phyloP scores from a whole-genome alignment of 2,797 vertebrate genomes.

The Pteropus rufus region DNA sequence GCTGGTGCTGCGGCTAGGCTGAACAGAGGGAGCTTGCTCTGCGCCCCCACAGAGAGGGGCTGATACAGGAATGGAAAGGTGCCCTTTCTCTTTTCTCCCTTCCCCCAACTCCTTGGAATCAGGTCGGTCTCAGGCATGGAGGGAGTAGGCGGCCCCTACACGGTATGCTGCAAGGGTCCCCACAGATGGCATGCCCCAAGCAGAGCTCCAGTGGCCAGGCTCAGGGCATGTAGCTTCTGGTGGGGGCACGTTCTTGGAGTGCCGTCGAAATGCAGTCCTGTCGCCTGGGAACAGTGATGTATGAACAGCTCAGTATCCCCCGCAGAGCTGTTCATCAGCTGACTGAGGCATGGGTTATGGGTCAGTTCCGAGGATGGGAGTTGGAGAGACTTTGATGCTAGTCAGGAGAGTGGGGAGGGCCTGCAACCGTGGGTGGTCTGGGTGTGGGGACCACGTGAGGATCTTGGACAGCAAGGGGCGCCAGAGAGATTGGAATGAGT shows the following conservation, averaged over 20 bases:
- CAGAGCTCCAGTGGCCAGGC: not conserved
- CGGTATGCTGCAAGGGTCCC: not conserved
- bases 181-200: fast-evolving
- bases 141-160: not conserved
- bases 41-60: not conserved
- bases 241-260: not conserved
- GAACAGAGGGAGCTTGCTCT: not conserved
- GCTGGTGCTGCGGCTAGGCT: slow-evolving; percentile 56
- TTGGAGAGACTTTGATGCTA: not conserved
- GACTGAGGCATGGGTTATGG: not conserved
- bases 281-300: not conserved
- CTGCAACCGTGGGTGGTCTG: not conserved
- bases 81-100: not conserved
- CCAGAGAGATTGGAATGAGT: not conserved
- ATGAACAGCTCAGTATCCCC: not conserved
- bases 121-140: not conserved
- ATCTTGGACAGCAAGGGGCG: not conserved
- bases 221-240: fast-evolving
- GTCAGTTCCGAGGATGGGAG: not conserved
- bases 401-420: not conserved
- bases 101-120: not conserved
- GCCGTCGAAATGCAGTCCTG: not conserved
- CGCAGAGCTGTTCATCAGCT: not conserved
- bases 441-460: not conserved
- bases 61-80: not conserved